Conservation (phyloP, 2,113 vertebrate species). For the Glaucidium brasilianum region DNA sequence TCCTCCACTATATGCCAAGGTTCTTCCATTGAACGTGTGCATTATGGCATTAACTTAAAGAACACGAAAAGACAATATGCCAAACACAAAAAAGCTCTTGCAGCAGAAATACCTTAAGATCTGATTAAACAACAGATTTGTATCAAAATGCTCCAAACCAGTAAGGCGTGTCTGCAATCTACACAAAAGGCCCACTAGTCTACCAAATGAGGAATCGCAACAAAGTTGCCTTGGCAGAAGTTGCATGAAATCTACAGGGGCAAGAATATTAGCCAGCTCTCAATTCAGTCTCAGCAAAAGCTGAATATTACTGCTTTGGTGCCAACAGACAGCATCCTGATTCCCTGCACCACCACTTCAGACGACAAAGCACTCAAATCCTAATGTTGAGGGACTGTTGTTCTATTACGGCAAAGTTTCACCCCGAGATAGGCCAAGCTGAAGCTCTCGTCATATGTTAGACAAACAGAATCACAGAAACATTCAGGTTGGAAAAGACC, state of each 20-base stretch:
- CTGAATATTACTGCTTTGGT: background rate
- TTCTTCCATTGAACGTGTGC: fast-evolving
- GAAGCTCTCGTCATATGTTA: background rate
- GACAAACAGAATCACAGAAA: background rate
- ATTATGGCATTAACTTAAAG: background rate
- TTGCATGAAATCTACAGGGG: background rate
- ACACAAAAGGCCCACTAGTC: background rate
- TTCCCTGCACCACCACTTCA: background rate
- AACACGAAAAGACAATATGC: background rate
- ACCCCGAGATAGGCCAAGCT: background rate
- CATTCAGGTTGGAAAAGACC: too few species aligned
- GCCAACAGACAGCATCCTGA: background rate
- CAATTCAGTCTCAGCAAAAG: background rate
- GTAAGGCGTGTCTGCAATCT: background rate
- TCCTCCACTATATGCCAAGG: fast-evolving
- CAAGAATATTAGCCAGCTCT: background rate
- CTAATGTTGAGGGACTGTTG: background rate
- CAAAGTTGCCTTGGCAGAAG: background rate
- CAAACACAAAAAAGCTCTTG: background rate
- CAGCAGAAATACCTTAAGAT: background rate
- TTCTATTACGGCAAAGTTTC: background rate
- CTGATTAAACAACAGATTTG: background rate
- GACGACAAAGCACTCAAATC: background rate
- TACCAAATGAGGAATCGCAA: background rate
- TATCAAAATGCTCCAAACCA: background rate